Conservation (phyloP, 2,113 vertebrate genomes). For the Oreochromis aureus region DNA sequence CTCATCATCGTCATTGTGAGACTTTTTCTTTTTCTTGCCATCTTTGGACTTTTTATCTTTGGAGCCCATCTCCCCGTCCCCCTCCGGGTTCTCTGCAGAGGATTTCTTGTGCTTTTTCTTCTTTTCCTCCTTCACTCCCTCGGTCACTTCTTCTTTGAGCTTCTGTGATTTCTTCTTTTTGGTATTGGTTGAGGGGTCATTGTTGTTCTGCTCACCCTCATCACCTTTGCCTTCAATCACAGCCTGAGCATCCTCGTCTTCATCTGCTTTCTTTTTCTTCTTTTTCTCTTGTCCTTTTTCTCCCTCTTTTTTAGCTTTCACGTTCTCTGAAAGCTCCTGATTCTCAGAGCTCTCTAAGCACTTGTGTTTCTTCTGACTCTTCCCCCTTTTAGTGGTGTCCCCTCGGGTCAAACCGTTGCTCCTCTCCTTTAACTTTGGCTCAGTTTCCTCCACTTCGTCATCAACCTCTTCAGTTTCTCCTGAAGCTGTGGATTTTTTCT, state of each 20-base stretch:
- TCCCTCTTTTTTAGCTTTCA: constrained; percentile 24
- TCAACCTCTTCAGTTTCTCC: constrained; percentile 71
- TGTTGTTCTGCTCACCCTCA: constrained; percentile 70
- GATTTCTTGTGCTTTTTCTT: constrained; percentile 72
- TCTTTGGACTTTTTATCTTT: constrained; percentile 69
- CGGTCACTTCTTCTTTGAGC: constrained; percentile 57
- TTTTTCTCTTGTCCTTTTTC: constrained; percentile 41
- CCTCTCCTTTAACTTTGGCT: constrained; percentile 54
- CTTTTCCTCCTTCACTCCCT: constrained; percentile 52
- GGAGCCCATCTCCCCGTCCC: constrained; percentile 59
- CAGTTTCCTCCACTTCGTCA: constrained; percentile 60
- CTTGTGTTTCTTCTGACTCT: constrained; percentile 36
- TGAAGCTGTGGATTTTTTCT: constrained; percentile 73
- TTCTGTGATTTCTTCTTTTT: constrained; percentile 67
- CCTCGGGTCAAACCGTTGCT: constrained; percentile 10
- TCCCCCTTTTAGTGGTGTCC: constrained; percentile 38
- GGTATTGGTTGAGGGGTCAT: constrained; percentile 57
- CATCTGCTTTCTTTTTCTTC: constrained; percentile 35
- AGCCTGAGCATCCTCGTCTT: constrained; percentile 13
- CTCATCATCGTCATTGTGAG: constrained; percentile 37
- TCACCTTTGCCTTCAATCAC: constrained; percentile 49
- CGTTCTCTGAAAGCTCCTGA: constrained; percentile 21
- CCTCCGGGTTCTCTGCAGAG: constrained; percentile 49
- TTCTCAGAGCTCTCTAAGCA: background rate
- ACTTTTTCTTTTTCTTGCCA: constrained; percentile 70